A percentile compares a stretch with the other conserved stretches of the same genome.
These are phyloP conservation scores for Rhinatrema bivittatum DNA, from an alignment of 2,797 vertebrate genomes.

Conservation along the genomic window DNA sequence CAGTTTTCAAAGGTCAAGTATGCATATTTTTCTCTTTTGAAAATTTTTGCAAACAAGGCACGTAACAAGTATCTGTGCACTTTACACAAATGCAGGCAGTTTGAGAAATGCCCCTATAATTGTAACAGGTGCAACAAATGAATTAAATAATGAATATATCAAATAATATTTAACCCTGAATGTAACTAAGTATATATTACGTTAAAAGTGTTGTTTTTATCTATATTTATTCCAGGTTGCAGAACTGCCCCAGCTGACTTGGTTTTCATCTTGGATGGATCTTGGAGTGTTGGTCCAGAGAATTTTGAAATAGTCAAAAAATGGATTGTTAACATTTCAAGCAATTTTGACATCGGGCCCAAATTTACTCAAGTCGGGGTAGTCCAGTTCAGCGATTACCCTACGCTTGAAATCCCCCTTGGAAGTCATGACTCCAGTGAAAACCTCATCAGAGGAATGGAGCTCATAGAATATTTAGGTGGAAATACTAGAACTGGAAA, in stretches of 20 bases:
- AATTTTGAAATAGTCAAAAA: slow-evolving; percentile 94
- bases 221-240: slow-evolving; percentile 66
- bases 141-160: too few relatives aligned
- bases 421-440: slow-evolving; percentile 69
- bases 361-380: slow-evolving; percentile 94
- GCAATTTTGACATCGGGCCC: slow-evolving; percentile 89
- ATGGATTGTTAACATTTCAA: slow-evolving; percentile 93
- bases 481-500: slow-evolving; percentile 90
- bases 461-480: slow-evolving; percentile 84
- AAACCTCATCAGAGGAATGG: slow-evolving; percentile 76
- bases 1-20: too few relatives aligned
- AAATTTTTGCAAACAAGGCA: too few relatives aligned
- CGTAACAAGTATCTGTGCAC: too few relatives aligned
- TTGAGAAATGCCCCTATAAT: too few relatives aligned
- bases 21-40: too few relatives aligned
- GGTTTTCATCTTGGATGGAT: slow-evolving; percentile 94
- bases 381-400: slow-evolving; percentile 91
- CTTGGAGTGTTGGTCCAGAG: slow-evolving; percentile 91
- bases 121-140: too few relatives aligned
- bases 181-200: too few relatives aligned
- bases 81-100: too few relatives aligned
- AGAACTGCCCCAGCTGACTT: slow-evolving; percentile 88
- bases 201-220: background rate
- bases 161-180: too few relatives aligned
- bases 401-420: slow-evolving; percentile 84